These are phyloP conservation scores for Ceratosolen solmsi DNA, from an alignment of 1,140 invertebrate genomes.

Conservation along the genomic window DNA sequence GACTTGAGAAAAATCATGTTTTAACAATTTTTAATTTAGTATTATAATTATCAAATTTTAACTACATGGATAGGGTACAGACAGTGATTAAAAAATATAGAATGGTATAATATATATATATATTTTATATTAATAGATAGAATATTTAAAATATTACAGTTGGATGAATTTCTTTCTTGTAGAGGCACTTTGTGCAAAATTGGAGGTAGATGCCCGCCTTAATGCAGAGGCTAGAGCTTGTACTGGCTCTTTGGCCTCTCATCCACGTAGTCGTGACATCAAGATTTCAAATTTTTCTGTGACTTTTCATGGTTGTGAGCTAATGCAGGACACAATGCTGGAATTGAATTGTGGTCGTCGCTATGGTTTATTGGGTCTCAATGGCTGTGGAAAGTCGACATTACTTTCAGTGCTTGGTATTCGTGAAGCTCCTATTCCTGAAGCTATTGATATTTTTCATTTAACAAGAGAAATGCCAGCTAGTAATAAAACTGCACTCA, in stretches of 20 bases:
- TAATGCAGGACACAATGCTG: slow-evolving; percentile 95
- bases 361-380: slow-evolving; percentile 96
- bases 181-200: slow-evolving; percentile 89
- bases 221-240: slow-evolving; percentile 95
- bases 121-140: no score
- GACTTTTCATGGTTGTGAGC: slow-evolving; percentile 97
- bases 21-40: no score
- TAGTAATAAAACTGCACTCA: slow-evolving; percentile 91
- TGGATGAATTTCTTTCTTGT: no score
- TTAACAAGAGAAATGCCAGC: slow-evolving; percentile 97
- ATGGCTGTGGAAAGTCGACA: slow-evolving; percentile 96
- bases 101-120: no score
- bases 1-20: no score
- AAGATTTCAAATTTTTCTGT: slow-evolving; percentile 98
- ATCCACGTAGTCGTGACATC: slow-evolving; percentile 95
- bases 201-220: slow-evolving; percentile 91
- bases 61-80: no score
- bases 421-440: slow-evolving; percentile 95
- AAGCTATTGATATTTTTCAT: slow-evolving; percentile 98
- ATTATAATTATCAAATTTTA: no score
- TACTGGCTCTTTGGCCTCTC: slow-evolving; percentile 94
- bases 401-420: slow-evolving; percentile 92
- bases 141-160: no score
- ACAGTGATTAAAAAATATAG: no score
- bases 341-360: slow-evolving; percentile 97